Conservation (phyloP, 1,140 invertebrate genomes). For the Heliothis virescens region DNA sequence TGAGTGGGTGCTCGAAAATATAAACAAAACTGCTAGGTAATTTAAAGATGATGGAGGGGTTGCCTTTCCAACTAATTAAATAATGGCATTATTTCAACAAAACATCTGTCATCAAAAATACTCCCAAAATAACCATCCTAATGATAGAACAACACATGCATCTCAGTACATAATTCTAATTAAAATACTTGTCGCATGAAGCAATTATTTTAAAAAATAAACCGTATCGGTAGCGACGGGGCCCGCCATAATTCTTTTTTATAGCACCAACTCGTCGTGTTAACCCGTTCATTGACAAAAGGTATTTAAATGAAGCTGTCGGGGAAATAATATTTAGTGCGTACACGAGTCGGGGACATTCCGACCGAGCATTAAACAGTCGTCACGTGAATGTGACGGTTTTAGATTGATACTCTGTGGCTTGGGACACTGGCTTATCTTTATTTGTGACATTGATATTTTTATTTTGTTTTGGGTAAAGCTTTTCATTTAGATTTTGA, state of each 20-base stretch:
- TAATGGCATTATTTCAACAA: not conserved
- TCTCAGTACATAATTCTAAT: slow-evolving; percentile 65
- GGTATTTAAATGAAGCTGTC: slow-evolving; percentile 86
- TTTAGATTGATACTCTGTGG: slow-evolving; percentile 47
- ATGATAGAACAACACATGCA: slow-evolving; percentile 41
- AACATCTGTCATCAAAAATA: slow-evolving; percentile 6
- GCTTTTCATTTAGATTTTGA: not conserved
- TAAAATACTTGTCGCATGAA: slow-evolving; percentile 82
- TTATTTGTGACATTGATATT: slow-evolving; percentile 40
- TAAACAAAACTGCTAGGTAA: not conserved
- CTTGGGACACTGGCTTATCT: slow-evolving; percentile 38
- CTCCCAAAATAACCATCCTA: slow-evolving; percentile 11
- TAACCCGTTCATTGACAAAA: slow-evolving; percentile 86
- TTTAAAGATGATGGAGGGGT: not conserved
- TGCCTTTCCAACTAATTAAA: too few relatives aligned
- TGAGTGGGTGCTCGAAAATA: not conserved
- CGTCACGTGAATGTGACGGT: slow-evolving; percentile 60
- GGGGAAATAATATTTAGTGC: slow-evolving; percentile 81
- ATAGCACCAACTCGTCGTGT: slow-evolving; percentile 74
- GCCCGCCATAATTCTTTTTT: slow-evolving; percentile 84
- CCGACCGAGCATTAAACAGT: slow-evolving; percentile 72
- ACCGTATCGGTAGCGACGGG: slow-evolving; percentile 53
- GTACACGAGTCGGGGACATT: slow-evolving; percentile 63
- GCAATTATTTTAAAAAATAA: slow-evolving; percentile 76
- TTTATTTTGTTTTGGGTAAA: slow-evolving; percentile 24